These are phyloP conservation scores for Drosophila merina DNA, from an alignment of 2,888 invertebrate genomes.

Conservation along the genomic window DNA sequence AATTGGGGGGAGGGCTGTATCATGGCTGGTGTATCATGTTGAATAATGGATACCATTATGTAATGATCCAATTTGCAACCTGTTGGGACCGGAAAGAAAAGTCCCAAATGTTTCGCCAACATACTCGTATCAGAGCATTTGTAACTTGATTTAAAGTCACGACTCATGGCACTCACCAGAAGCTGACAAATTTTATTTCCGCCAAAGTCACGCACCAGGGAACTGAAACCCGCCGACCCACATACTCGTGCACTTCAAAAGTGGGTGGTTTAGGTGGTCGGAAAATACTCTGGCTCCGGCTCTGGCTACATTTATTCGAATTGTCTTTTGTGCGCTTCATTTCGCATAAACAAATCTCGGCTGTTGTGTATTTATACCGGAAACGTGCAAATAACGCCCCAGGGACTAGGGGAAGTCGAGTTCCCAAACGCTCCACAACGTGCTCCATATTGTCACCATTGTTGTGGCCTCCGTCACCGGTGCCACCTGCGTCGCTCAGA, in stretches of 20 bases:
- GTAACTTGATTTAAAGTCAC: conserved; percentile 67
- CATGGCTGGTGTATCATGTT: not conserved
- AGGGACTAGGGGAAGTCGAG: conserved; percentile 76
- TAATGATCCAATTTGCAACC: conserved; percentile 52
- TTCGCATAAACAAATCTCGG: conserved; percentile 79
- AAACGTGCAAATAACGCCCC: conserved; percentile 79
- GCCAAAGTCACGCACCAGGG: conserved; percentile 72
- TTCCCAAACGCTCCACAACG: conserved; percentile 40
- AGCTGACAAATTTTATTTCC: conserved; percentile 77
- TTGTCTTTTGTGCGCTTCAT: conserved; percentile 79
- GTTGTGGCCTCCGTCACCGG: conserved; percentile 57
- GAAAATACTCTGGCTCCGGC: conserved; percentile 1
- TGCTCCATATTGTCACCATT: conserved; percentile 62
- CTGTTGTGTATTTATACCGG: conserved; percentile 79
- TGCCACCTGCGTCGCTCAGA: conserved; percentile 65
- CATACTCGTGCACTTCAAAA: conserved; percentile 41
- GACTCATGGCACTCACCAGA: conserved; percentile 46
- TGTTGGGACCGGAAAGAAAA: conserved; percentile 18
- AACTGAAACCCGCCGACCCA: conserved; percentile 71
- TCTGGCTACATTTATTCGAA: conserved; percentile 72
- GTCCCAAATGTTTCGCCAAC: conserved; percentile 28
- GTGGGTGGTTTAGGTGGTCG: not conserved
- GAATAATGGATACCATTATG: conserved; percentile 38
- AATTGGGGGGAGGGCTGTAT: conserved; percentile 44
- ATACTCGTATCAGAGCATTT: conserved; percentile 40